A percentile compares a stretch with the other conserved stretches of the same genome.
Evolutionary conservation across 2,113 vertebrate genomes (phyloP).

Genomic region (Lonchura striata): DNA sequence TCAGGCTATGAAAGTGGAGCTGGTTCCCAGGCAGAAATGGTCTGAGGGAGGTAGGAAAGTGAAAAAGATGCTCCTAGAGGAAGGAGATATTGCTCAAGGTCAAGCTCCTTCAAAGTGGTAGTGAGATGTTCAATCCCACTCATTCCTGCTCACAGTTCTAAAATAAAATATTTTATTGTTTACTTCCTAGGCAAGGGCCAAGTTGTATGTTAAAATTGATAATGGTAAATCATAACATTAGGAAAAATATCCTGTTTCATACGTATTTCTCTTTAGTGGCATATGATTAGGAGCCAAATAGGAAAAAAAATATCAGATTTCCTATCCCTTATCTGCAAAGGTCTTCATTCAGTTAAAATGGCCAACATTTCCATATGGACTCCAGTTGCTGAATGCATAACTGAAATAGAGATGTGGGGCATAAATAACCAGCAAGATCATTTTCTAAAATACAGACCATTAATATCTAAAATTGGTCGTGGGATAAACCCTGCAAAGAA

Average conservation of each 20-base stretch:
- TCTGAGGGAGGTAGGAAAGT: neutral
- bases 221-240: neutral
- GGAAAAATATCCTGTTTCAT: neutral
- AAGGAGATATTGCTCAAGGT: neutral
- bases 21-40: neutral
- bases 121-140: neutral
- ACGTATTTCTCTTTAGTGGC: neutral
- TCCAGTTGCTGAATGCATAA: constrained; percentile 62
- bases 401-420: constrained; percentile 18
- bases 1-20: neutral
- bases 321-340: constrained; percentile 51
- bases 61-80: neutral
- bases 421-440: constrained; percentile 47
- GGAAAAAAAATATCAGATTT: neutral
- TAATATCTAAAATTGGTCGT: constrained; percentile 11
- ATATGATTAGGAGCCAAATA: neutral
- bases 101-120: neutral
- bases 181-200: neutral
- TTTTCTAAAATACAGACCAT: constrained; percentile 57
- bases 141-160: neutral
- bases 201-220: neutral
- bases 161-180: neutral
- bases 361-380: constrained; percentile 46
- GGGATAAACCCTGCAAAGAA: constrained; percentile 29
- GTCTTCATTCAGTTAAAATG: constrained; percentile 4